Base-by-base conservation (phyloP, 2,113 vertebrate species). In the Cisticola juncidis region DNA sequence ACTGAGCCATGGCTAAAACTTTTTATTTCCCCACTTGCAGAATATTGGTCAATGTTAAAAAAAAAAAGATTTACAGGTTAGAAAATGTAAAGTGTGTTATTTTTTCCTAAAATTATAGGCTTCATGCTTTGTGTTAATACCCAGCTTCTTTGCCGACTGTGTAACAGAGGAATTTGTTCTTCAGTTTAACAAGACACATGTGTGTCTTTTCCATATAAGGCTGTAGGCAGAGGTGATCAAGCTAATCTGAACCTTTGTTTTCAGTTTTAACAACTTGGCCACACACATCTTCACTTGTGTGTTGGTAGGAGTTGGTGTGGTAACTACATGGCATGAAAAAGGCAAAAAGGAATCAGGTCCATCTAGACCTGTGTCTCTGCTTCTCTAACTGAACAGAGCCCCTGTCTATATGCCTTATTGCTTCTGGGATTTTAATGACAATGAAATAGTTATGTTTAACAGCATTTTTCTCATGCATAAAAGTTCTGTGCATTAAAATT, bases 121-220 rank as follows among this genome's bases (percentile, higher is more conserved):
- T 82, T 11, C 10, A 14, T 45, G 13, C n/a, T 73, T 78, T 78
- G 31, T 44, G 90, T 71, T 40, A 86, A 56, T 82, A 44, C 6
- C 2, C n/a, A 42, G 12, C 4, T 44, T 42, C 71, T 81, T 66
- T 78, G 28, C 31, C 1, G 0, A 1, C 35, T 31, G 0, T 51
- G 14, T 80, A 28, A 57, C 48, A 65, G 38, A 44, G 23, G 26
- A 47, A 58, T 36, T 14, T 74, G 51, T 5, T 83, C 31, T 45
- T 88, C 31, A 36, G 35, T 86, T 87, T 62, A 53, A 28, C 19
- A 28, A 53, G 79, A n/a, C 9, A 9, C 0, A 0, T 51, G 1
- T 38, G 15, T 68, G 31, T 31, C 38, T 81, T 80, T 81, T 31
- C 26, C 21, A 6, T 20, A 16, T 10, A 20, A n/a, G 9, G 20